phyloP scores from a whole-genome alignment of 2,888 invertebrate species.

The Lasioglossum morio region DNA sequence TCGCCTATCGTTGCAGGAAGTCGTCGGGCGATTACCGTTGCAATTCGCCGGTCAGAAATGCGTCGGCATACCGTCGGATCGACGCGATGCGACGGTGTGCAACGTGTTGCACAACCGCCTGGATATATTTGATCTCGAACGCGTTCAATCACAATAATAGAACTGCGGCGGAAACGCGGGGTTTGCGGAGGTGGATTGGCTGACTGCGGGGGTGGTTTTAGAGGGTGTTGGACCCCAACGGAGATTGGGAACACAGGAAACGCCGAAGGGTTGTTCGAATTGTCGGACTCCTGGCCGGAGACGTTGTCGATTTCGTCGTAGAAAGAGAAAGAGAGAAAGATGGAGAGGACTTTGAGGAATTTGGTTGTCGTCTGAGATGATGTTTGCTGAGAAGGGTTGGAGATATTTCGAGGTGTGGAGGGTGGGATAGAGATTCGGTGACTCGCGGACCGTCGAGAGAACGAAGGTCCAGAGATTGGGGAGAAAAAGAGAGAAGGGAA shows the following conservation, averaged over 20 bases:
- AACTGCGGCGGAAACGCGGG: neutral
- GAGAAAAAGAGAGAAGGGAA: neutral
- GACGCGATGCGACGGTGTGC: constrained; percentile 25
- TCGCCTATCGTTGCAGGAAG: neutral
- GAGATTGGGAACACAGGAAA: neutral
- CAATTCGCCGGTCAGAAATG: constrained; percentile 10
- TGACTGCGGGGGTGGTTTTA: neutral
- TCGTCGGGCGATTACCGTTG: constrained; percentile 11
- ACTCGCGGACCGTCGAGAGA: neutral
- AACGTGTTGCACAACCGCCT: constrained; percentile 67
- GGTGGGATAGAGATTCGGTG: neutral
- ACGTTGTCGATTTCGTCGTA: constrained; percentile 26
- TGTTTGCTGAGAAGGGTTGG: neutral
- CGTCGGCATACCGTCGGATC: constrained; percentile 31
- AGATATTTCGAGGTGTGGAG: neutral
- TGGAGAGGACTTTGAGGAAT: constrained; percentile 24
- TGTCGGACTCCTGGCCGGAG: constrained; percentile 8
- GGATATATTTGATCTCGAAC: constrained; percentile 77
- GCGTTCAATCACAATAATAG: constrained; percentile 80
- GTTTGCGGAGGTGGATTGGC: neutral
- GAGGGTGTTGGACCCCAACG: neutral
- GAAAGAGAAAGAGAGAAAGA: neutral
- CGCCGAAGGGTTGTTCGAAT: constrained; percentile 1
- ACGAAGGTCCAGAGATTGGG: neutral
- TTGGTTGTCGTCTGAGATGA: constrained; percentile 13